Conservation (phyloP, 2,888 invertebrate species). For the Axea sp. region DNA sequence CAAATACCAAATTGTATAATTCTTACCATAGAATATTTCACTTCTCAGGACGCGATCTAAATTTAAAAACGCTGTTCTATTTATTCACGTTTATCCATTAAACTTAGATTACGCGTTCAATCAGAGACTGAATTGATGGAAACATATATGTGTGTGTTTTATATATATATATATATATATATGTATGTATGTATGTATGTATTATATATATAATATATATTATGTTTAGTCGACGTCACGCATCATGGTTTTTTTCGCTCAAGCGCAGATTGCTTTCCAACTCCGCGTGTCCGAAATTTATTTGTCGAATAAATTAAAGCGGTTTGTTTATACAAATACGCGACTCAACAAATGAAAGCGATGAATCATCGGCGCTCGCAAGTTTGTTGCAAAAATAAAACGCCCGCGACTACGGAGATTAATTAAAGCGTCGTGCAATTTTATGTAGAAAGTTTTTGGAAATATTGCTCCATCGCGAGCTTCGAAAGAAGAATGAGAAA, state of each 20-base stretch:
- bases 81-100: constrained; percentile 31
- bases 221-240: constrained; percentile 17
- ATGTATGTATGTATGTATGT: no score
- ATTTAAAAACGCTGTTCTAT: constrained; percentile 13
- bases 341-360: constrained; percentile 57
- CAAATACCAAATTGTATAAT: no score
- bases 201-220: no score
- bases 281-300: constrained; percentile 46
- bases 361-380: constrained; percentile 55
- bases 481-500: constrained; percentile 51
- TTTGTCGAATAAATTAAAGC: constrained; percentile 55
- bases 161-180: no score
- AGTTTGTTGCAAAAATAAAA: constrained; percentile 58
- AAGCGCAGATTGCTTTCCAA: constrained; percentile 54
- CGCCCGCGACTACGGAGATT: constrained; percentile 39
- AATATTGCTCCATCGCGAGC: constrained; percentile 40
- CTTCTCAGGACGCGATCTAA: neutral
- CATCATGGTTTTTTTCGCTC: constrained; percentile 23
- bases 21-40: no score
- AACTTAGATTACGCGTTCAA: constrained; percentile 24
- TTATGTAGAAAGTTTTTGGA: constrained; percentile 58
- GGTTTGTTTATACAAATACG: constrained; percentile 58
- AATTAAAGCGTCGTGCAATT: constrained; percentile 56
- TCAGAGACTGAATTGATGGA: no score
- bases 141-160: no score